Base-by-base conservation (phyloP, 1,140 invertebrate species). In the Dendrolimus kikuchii region DNA sequence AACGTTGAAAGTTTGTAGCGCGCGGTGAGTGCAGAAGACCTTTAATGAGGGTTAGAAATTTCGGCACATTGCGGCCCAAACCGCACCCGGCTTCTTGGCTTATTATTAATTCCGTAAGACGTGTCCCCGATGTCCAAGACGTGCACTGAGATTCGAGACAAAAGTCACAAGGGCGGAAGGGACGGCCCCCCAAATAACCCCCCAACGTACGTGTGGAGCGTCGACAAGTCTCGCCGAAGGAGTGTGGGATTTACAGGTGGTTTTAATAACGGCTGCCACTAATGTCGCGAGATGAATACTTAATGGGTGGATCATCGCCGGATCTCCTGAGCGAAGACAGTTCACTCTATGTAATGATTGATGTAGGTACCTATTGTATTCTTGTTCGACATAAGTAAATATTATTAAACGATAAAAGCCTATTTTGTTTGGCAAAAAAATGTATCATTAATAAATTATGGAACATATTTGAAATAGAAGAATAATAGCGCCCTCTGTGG, bases 21-120 rank as follows among this genome's bases (percentile, higher is more conserved):
- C 76, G 76, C 73, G 62, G 74, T 71, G 82, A 86, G 82, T 86
- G 82, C 79, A 83, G 72, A 84, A 68, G 71, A 72, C 66, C 72
- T 71, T 63, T 84, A 86, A 86, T 86, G 80, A 86, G 82, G 82
- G 81, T 86, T 80, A 66, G 76, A 77, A 81, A 86, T 83, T 82
- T 81, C 77, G 76, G 76, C 80, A 82, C 80, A 81, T 77, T 79
- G 71, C 77, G 74, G 74, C 72, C 69, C 61, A 77, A 77, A 83
- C 82, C 82, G 66, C 82, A 84, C 62, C 77, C 81, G 72, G 73
- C 77, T 77, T 76, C 81, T 83, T 83, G 81, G 81, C 81, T 84
- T 86, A 86, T 86, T 86, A 86, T 86, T 84, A 86, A 86, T 86
- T 86, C 82, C 66, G 81, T 83, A 86, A 86, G 82, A 86, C 81